These are phyloP conservation scores for Gila robusta DNA, from an alignment of 2,797 vertebrate species.

Conservation along the genomic window DNA sequence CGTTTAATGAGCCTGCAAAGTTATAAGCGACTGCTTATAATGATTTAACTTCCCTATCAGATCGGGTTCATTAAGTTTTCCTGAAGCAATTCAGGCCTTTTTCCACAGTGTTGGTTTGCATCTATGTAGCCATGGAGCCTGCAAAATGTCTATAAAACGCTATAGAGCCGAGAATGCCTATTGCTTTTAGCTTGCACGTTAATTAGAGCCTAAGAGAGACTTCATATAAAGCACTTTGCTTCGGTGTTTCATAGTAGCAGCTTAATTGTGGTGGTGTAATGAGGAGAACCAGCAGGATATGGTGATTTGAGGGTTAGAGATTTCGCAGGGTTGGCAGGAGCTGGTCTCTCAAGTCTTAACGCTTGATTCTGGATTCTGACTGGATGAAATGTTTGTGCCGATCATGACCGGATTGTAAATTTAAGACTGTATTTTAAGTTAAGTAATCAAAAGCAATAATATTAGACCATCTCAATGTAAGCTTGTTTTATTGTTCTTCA, in stretches of 20 bases:
- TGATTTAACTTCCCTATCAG: conserved; percentile 59
- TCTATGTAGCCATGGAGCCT: conserved; percentile 25
- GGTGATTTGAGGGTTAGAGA: conserved; percentile 32
- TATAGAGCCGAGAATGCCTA: conserved; percentile 30
- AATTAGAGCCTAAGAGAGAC: conserved; percentile 31
- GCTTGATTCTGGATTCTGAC: neutral
- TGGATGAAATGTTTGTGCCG: neutral
- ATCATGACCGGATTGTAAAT: too few species aligned
- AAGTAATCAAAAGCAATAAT: neutral
- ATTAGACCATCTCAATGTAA: neutral
- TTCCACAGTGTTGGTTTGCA: conserved; percentile 12
- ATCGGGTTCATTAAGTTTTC: conserved; percentile 54
- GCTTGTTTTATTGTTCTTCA: neutral
- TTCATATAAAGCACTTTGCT: conserved; percentile 3
- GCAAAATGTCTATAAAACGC: conserved; percentile 34
- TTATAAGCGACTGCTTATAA: conserved; percentile 61
- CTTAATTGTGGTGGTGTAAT: conserved; percentile 41
- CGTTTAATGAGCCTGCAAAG: conserved; percentile 63
- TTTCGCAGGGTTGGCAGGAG: conserved; percentile 33
- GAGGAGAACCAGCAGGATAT: conserved; percentile 25
- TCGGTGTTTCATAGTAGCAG: conserved; percentile 15
- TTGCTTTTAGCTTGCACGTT: conserved; percentile 20
- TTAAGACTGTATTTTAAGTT: neutral
- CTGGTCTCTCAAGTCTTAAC: neutral
- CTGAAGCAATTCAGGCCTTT: conserved; percentile 20